Evolutionary conservation across 2,888 invertebrate genomes (phyloP).

Genomic region (Tortricodes alternella): DNA sequence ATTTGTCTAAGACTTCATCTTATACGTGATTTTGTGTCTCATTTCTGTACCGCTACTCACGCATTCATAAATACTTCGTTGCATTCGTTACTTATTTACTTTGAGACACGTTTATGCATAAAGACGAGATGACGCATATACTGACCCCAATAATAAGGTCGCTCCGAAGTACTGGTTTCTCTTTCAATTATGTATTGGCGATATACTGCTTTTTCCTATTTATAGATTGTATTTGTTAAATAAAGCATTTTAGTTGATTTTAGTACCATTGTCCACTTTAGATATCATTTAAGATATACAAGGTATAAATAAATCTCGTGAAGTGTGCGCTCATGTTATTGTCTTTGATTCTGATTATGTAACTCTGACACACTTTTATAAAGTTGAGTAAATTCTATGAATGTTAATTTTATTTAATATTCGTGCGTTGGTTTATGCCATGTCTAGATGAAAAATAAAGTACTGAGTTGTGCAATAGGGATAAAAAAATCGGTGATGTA

Average conservation of each 20-base stretch:
- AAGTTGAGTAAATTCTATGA: too few species aligned
- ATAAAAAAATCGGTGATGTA: too few species aligned
- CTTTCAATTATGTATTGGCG: background rate
- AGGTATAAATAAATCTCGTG: too few species aligned
- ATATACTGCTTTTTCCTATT: background rate
- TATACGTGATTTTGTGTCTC: background rate
- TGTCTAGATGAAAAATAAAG: background rate
- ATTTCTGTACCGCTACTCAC: slow-evolving; percentile 1
- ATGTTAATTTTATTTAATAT: too few species aligned
- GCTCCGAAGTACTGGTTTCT: slow-evolving; percentile 8
- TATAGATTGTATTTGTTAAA: background rate
- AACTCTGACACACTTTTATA: too few species aligned
- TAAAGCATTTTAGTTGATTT: too few species aligned
- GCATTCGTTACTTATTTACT: slow-evolving; percentile 14
- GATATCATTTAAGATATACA: too few species aligned
- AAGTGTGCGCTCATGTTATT: too few species aligned
- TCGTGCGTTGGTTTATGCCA: too few species aligned
- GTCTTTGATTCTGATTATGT: too few species aligned
- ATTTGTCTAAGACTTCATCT: too few species aligned
- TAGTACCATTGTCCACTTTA: too few species aligned
- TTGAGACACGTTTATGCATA: slow-evolving; percentile 15
- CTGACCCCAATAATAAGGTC: slow-evolving; percentile 27
- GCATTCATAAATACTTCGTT: background rate
- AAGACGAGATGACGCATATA: slow-evolving; percentile 16
- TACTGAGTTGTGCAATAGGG: background rate